phyloP scores from a whole-genome alignment of 2,797 vertebrate genomes.

The Lagocephalus sceleratus region DNA sequence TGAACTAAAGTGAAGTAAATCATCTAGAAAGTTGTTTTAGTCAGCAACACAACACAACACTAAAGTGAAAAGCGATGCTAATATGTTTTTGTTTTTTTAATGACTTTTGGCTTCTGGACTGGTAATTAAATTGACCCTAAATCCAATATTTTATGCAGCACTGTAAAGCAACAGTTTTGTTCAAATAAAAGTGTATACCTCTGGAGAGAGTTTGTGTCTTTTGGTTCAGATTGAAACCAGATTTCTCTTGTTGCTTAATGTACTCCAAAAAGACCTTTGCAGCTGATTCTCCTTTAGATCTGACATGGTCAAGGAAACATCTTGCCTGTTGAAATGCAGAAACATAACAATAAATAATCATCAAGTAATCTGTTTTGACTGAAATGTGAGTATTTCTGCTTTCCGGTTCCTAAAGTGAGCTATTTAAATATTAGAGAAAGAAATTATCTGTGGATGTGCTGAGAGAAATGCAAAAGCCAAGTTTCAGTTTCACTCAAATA shows the following conservation, averaged over 20 bases:
- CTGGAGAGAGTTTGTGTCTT: conserved; percentile 35
- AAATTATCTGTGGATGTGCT: not conserved
- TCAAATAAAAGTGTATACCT: conserved; percentile 40
- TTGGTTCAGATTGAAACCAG: conserved; percentile 12
- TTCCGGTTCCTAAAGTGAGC: not conserved
- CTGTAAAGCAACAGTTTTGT: no score
- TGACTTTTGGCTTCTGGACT: no score
- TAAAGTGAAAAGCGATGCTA: no score
- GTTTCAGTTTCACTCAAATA: not conserved
- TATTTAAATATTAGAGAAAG: not conserved
- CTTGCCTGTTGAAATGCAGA: conserved; percentile 72
- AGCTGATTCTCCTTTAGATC: conserved; percentile 76
- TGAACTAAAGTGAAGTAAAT: no score
- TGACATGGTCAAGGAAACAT: conserved; percentile 79
- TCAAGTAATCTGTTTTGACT: no score
- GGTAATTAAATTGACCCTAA: no score
- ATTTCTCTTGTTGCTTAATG: conserved; percentile 52
- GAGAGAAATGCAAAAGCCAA: conserved; percentile 7
- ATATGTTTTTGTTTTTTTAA: no score
- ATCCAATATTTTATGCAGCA: not conserved
- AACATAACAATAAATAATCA: not conserved
- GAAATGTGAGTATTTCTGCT: not conserved
- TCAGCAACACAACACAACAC: no score
- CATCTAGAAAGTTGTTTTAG: no score
- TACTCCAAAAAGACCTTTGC: conserved; percentile 71